These are phyloP conservation scores for Lindbergichthys nudifrons DNA, from an alignment of 2,797 vertebrate species.

Conservation along the genomic window DNA sequence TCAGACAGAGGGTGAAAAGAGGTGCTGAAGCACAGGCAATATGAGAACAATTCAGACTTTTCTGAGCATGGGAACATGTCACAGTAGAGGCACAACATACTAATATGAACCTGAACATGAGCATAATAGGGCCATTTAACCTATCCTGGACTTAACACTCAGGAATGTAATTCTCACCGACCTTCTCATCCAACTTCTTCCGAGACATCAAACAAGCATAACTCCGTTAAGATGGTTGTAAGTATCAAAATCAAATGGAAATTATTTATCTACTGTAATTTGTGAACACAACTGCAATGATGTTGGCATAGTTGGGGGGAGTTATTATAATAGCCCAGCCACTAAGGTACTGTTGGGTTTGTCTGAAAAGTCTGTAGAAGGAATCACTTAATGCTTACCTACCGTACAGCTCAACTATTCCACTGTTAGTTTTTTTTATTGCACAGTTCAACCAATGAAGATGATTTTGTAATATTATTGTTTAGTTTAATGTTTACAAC, in stretches of 20 bases:
- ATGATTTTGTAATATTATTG: constrained; percentile 30
- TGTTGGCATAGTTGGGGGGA: not conserved
- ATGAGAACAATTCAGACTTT: too few species aligned
- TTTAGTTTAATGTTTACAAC: constrained; percentile 61
- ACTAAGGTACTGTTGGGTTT: not conserved
- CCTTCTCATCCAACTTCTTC: constrained; percentile 28
- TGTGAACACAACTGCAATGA: not conserved
- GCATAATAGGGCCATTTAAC: not conserved
- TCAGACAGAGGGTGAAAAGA: too few species aligned
- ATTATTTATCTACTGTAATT: constrained; percentile 7
- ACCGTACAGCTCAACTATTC: not conserved
- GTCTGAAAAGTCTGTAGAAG: not conserved
- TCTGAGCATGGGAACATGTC: too few species aligned
- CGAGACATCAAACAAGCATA: constrained; percentile 9
- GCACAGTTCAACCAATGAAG: constrained; percentile 57
- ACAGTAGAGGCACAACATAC: too few species aligned
- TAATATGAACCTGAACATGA: too few species aligned
- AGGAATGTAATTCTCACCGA: not conserved
- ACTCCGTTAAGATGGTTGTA: not conserved
- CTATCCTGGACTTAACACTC: not conserved
- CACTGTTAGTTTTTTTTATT: constrained; percentile 21
- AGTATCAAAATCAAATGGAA: constrained; percentile 14
- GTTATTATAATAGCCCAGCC: not conserved
- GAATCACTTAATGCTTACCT: not conserved
- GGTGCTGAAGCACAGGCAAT: too few species aligned